These are phyloP conservation scores for Nesoenas mayeri DNA, from an alignment of 2,113 vertebrate species.

Conservation along the genomic window DNA sequence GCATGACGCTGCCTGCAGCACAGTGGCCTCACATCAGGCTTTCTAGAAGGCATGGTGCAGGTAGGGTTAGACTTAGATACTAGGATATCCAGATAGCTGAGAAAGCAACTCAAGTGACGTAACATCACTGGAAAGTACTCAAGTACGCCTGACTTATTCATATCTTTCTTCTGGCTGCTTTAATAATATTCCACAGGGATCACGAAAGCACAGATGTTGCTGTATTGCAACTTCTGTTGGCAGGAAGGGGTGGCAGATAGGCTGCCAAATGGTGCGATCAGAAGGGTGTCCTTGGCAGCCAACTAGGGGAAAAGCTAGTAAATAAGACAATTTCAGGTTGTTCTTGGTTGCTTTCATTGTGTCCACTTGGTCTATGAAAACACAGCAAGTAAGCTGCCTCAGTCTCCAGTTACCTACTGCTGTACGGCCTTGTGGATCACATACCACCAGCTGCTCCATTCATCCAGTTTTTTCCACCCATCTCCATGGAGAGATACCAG, in stretches of 20 bases:
- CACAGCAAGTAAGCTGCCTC: not conserved
- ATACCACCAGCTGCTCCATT: not conserved
- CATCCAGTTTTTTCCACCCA: not conserved
- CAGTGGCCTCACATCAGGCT: rapidly evolving
- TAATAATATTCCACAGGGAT: not conserved
- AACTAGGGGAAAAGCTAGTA: not conserved
- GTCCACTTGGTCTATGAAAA: not conserved
- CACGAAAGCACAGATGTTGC: rapidly evolving
- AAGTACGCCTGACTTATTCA: not conserved
- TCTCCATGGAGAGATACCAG: not conserved
- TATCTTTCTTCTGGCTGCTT: not conserved
- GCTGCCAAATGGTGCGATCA: not conserved
- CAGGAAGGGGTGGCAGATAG: not conserved
- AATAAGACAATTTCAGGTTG: not conserved
- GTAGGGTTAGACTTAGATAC: not conserved
- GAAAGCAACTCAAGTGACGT: not conserved
- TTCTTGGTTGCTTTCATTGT: not conserved
- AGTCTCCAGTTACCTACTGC: not conserved
- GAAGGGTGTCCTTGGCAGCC: not conserved
- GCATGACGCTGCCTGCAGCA: not conserved
- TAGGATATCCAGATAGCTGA: not conserved
- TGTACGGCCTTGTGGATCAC: not conserved
- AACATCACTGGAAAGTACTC: not conserved
- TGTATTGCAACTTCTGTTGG: not conserved
- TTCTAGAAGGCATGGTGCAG: not conserved